Conservation (phyloP, 1,140 invertebrate species). For the Calephelis nemesis region DNA sequence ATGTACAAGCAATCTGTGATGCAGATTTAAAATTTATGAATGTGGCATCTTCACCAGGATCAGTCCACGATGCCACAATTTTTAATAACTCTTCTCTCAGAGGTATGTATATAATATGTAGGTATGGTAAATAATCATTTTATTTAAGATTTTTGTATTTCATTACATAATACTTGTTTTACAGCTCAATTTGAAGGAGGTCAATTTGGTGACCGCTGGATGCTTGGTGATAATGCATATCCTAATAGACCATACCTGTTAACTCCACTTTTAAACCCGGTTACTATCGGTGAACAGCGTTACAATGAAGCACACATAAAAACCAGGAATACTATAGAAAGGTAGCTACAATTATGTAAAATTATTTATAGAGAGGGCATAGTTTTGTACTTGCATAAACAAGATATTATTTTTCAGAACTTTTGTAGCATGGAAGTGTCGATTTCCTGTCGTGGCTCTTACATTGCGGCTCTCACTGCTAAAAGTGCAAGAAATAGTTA, state of each 20-base stretch:
- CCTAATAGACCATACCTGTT: conserved; percentile 28
- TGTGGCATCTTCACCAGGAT: conserved; percentile 36
- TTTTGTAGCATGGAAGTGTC: no score
- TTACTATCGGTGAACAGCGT: conserved; percentile 33
- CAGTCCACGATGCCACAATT: conserved; percentile 37
- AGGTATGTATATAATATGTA: conserved; percentile 9
- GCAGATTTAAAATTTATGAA: conserved; percentile 43
- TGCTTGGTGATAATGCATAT: conserved; percentile 47
- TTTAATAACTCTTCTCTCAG: conserved; percentile 29
- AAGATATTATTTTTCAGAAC: no score
- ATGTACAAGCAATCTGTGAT: conserved; percentile 64
- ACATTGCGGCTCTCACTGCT: no score
- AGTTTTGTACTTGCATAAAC: no score
- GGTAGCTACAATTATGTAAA: conserved; percentile 21
- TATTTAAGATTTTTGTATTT: no score
- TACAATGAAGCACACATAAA: conserved; percentile 65
- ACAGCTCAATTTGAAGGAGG: neutral
- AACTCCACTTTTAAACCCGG: conserved; percentile 34
- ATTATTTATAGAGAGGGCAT: no score
- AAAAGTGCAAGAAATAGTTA: no score
- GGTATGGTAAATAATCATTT: no score
- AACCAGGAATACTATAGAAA: conserved; percentile 62
- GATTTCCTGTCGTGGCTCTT: no score
- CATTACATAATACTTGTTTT: no score
- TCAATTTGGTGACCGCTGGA: conserved; percentile 16